phyloP scores from a whole-genome alignment of 2,888 invertebrate genomes.

The Xestia sexstrigata region DNA sequence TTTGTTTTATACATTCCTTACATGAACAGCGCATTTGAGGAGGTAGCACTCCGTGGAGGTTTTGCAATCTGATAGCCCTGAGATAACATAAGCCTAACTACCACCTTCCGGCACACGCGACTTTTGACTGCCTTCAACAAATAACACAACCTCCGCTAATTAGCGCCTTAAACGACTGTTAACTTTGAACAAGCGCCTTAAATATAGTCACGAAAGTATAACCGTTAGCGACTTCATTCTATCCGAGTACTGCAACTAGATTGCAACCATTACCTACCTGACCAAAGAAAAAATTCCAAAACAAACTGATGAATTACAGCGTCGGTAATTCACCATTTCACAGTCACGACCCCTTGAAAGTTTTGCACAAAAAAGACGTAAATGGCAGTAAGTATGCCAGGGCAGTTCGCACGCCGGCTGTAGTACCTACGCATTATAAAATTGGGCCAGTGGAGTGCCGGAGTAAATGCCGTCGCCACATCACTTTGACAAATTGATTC shows the following conservation, averaged over 20 bases:
- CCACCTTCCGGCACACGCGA: constrained; percentile 84
- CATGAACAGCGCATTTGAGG: constrained; percentile 50
- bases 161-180: constrained; percentile 70
- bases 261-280: constrained; percentile 78
- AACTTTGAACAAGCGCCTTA: constrained; percentile 56
- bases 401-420: constrained; percentile 83
- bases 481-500: constrained; percentile 81
- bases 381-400: constrained; percentile 83
- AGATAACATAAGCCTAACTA: constrained; percentile 82
- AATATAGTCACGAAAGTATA: constrained; percentile 68
- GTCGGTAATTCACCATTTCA: constrained; percentile 86
- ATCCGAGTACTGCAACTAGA: constrained; percentile 68
- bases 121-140: constrained; percentile 80
- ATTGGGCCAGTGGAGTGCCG: constrained; percentile 80
- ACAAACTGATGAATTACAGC: constrained; percentile 79
- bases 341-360: constrained; percentile 86
- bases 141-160: constrained; percentile 80
- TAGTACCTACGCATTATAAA: constrained; percentile 77
- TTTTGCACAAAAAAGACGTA: constrained; percentile 82
- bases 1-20: constrained; percentile 55
- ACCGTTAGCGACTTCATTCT: constrained; percentile 67
- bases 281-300: constrained; percentile 76
- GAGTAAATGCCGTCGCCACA: constrained; percentile 69
- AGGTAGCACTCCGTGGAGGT: constrained; percentile 71
- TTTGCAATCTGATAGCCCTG: constrained; percentile 85